Conservation (phyloP, 1,140 invertebrate species). For the Drosophila persimilis region DNA sequence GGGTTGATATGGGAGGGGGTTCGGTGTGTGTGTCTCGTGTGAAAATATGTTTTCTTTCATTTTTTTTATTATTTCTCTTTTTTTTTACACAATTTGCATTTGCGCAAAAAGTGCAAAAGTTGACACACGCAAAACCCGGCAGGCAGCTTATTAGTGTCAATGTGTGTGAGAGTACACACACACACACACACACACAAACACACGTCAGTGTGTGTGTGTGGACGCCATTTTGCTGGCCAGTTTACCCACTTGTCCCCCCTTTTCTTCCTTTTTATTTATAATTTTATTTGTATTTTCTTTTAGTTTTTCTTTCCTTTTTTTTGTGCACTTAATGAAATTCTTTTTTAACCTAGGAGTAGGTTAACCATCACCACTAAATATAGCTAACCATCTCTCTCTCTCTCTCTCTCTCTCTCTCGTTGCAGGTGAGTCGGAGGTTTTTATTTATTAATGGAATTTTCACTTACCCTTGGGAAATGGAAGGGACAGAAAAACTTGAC, state of each 20-base stretch:
- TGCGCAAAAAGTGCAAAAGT: constrained; percentile 79
- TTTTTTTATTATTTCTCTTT: constrained; percentile 7
- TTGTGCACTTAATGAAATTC: constrained; percentile 77
- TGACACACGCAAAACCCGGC: constrained; percentile 66
- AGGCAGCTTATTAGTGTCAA: constrained; percentile 39
- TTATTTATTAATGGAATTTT: constrained; percentile 78
- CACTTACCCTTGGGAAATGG: constrained; percentile 54
- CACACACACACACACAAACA: neutral
- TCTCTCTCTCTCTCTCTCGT: constrained; percentile 31
- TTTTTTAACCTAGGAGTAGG: constrained; percentile 27
- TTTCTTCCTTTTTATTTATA: constrained; percentile 27
- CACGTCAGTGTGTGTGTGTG: constrained; percentile 29
- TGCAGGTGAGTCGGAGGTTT: constrained; percentile 70
- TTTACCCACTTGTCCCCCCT: constrained; percentile 13
- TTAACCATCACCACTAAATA: too few relatives aligned
- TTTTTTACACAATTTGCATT: constrained; percentile 75
- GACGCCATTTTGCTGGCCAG: constrained; percentile 70
- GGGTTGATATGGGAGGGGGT: neutral
- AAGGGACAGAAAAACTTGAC: constrained; percentile 43
- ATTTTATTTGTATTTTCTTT: constrained; percentile 49
- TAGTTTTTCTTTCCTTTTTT: constrained; percentile 24
- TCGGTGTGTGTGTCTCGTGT: constrained; percentile 50
- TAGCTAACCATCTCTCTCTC: neutral
- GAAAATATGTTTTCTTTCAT: constrained; percentile 69
- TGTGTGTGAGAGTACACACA: constrained; percentile 50